Percentiles rank a stretch among this genome's conserved stretches.
Evolutionary conservation across 2,113 vertebrate genomes (phyloP).

Genomic region (Asarcornis scutulata): DNA sequence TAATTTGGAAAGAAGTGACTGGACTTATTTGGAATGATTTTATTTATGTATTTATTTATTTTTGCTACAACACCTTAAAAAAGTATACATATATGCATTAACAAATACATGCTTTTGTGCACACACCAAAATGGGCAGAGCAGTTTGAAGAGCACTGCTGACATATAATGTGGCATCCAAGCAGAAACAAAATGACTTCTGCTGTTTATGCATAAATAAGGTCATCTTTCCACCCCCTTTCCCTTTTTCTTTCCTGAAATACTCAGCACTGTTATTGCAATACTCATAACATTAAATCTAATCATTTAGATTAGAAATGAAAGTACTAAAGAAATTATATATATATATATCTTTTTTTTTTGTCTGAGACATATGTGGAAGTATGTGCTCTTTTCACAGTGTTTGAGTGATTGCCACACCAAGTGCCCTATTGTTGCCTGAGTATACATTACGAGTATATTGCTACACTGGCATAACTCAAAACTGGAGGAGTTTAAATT

Average conservation of each 20-base stretch:
- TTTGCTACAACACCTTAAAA: not conserved
- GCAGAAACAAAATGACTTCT: not conserved
- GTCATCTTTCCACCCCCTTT: not conserved
- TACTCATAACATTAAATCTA: not conserved
- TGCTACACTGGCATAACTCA: not conserved
- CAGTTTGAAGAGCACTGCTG: not conserved
- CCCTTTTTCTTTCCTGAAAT: slow-evolving; percentile 1
- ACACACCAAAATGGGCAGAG: not conserved
- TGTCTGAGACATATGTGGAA: not conserved
- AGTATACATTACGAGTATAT: not conserved
- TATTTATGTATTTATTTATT: not conserved
- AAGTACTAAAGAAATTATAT: not conserved
- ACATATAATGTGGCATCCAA: not conserved
- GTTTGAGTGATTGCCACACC: slow-evolving; percentile 16
- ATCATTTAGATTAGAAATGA: not conserved
- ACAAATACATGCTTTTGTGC: not conserved
- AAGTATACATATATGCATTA: not conserved
- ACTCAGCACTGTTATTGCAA: slow-evolving; percentile 1
- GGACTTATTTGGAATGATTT: not conserved
- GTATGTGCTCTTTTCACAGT: not conserved
- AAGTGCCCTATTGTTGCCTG: slow-evolving; percentile 5
- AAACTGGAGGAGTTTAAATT: not conserved
- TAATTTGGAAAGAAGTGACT: not conserved
- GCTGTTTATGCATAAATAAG: not conserved
- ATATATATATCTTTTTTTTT: not conserved